Base-by-base conservation (phyloP, 2,113 vertebrate genomes). In the Microtus pennsylvanicus region DNA sequence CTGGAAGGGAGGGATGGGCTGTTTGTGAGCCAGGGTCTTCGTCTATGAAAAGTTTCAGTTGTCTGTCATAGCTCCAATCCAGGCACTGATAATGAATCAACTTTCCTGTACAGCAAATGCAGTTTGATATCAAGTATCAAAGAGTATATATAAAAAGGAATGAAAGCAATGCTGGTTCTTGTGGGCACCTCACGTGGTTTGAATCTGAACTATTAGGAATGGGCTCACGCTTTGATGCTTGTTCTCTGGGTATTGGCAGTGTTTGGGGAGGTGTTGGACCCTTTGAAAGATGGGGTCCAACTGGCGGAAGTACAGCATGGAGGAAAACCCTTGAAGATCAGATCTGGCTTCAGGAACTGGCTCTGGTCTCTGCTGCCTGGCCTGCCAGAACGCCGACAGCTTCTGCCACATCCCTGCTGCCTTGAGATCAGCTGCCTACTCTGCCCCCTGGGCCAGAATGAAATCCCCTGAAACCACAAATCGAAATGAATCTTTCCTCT, bases 41-140 rank as follows among this genome's bases (percentile, higher is more conserved):
- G 10, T 21, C 0, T 5, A 2, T 17, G 52, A 19, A 7, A 5
- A 11, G n/a, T 13, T 52, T 67, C 42, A 4, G n/a, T 28, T 14
- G 26, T 33, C 24, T 61, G 22, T 50, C 30, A 14, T 87, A 35
- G 33, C 55, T 19, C 52, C 33, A 45, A 6, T 6, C 14, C 2
- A 0, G 7, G 8, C 1, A 10, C 24, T 45, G 33, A 17, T 28
- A 6, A 28, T 35, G 13, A 35, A 21, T 28, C 24, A 22, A 30
- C 7, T n/a, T 28, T 76, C 85, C 28, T 70, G 7, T 55, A 38
- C 16, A 69, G 65, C 33, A 24, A n/a, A 17, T 42, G 16, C 17
- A 67, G 17, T 69, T 67, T 9, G 38, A 78, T 16, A 35, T 28
- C 77, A 70, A 7, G 1, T 17, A 50, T 58, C 14, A 58, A 58